Evolutionary conservation across 2,797 vertebrate genomes (phyloP), one percentile per base, ranked within the genome.

Genomic region (Microctenopoma lineatum): DNA sequence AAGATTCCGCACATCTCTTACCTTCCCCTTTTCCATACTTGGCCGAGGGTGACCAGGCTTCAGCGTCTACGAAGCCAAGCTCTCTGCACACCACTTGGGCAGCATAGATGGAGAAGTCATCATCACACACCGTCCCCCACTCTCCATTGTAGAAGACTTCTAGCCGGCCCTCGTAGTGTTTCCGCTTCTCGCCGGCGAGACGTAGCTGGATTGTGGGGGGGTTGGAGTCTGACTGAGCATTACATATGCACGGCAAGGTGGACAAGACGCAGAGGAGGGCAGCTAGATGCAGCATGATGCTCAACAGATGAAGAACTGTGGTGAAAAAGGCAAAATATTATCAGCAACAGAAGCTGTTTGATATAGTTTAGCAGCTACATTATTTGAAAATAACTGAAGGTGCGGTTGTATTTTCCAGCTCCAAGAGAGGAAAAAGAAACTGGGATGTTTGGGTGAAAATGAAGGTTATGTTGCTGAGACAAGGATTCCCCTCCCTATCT

Each of bases 71-170:
- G 0, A 95, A 98, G 10, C 97, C 98, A 47, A 99, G 91, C 91
- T 98, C 90, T 60, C 95, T 92, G 89, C 98, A 99, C 58, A 93
- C 95, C 46, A 99, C 96, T 0, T 95, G 92, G 0, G 96, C 97
- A 0, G 96, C 93, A 0, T 93, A 90, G 62, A 98, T 94, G 90
- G 96, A 96, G 92, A 99, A 99, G 89, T 99, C 97, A 0, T 99
- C 98, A 0, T 99, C 97, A 0, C 97, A 99, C 46, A 99, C 94
- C 0, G 97, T 98, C 54, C 98, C 98, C 98, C 98, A 99, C 80
- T 95, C 94, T 0, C 95, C 94, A 0, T 91, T 70, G 65, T 98
- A 96, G 71, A 93, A 94, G 42, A 99, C 92, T 68, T 99, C 98
- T 80, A 98, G 82, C 0, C 98, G 91, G 18, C 98, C 98, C 73